Conservation (phyloP, 2,797 vertebrate species). For the Buphagus erythrorhynchus region DNA sequence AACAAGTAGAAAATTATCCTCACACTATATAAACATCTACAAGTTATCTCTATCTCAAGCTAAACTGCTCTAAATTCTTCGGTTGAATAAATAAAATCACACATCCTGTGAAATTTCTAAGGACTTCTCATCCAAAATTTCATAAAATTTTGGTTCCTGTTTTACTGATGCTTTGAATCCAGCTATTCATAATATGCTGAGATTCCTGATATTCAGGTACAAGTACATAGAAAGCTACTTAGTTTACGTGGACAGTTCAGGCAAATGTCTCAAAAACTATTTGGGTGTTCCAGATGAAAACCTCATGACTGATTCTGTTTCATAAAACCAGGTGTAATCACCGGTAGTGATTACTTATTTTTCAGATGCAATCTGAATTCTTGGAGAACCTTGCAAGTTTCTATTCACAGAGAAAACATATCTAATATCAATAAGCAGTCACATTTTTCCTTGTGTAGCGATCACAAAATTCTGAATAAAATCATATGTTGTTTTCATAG, state of each 20-base stretch:
- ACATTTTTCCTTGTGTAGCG: not conserved
- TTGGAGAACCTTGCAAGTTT: not conserved
- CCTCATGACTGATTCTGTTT: not conserved
- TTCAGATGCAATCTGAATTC: not conserved
- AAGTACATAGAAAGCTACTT: not conserved
- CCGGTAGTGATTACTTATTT: not conserved
- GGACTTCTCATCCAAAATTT: constrained; percentile 4
- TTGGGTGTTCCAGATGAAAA: not conserved
- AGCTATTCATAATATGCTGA: not conserved
- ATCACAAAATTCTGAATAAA: constrained; percentile 1
- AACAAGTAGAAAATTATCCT: constrained; percentile 38
- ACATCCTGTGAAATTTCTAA: constrained; percentile 41
- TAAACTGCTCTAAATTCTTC: constrained; percentile 39
- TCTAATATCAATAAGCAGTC: not conserved
- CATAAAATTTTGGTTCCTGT: not conserved
- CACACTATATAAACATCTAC: not conserved
- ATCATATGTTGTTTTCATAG: not conserved
- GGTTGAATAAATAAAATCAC: constrained; percentile 30
- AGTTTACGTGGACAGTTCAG: not conserved
- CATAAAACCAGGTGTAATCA: not conserved
- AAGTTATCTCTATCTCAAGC: not conserved
- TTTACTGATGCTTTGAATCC: not conserved
- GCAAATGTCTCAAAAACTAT: not conserved
- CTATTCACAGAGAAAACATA: not conserved
- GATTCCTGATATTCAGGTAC: not conserved